Conservation (phyloP, 2,888 invertebrate genomes). For the Nycteola revayana region DNA sequence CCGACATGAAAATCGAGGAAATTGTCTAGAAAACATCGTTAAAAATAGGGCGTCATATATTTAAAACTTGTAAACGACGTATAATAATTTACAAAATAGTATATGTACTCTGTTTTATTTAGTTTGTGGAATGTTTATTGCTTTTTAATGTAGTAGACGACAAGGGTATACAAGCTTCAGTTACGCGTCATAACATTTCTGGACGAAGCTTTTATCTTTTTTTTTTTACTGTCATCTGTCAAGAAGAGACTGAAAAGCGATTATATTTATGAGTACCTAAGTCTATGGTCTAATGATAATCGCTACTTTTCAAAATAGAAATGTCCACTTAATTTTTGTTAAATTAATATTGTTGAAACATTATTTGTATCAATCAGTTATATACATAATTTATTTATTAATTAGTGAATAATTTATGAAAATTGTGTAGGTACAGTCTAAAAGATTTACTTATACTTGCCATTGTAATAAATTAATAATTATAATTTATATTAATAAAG, state of each 20-base stretch:
- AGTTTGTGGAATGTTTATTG: slow-evolving; percentile 54
- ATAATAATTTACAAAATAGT: slow-evolving; percentile 51
- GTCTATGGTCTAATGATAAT: slow-evolving; percentile 26
- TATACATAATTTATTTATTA: too few species aligned
- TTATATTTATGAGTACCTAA: slow-evolving; percentile 23
- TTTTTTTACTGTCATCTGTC: slow-evolving; percentile 53
- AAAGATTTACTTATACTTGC: too few species aligned
- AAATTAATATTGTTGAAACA: too few species aligned
- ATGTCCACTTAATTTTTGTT: slow-evolving; percentile 20
- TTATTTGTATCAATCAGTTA: too few species aligned
- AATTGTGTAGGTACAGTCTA: too few species aligned
- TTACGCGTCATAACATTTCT: slow-evolving; percentile 55
- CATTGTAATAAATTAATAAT: too few species aligned
- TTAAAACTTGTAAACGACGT: slow-evolving; percentile 37
- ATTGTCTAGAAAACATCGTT: slow-evolving; percentile 17
- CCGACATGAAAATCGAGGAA: slow-evolving; percentile 5
- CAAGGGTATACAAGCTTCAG: slow-evolving; percentile 52
- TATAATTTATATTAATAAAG: too few species aligned
- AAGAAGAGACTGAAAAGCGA: slow-evolving; percentile 45
- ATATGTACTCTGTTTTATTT: slow-evolving; percentile 30
- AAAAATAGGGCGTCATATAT: slow-evolving; percentile 29
- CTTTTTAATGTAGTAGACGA: slow-evolving; percentile 67
- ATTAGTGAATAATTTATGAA: too few species aligned
- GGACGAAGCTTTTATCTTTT: slow-evolving; percentile 60
- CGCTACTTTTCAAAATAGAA: slow-evolving; percentile 22